Percentiles rank a stretch among this genome's conserved stretches.
phyloP scores from a whole-genome alignment of 2,113 vertebrate species.

The Lepus europaeus region DNA sequence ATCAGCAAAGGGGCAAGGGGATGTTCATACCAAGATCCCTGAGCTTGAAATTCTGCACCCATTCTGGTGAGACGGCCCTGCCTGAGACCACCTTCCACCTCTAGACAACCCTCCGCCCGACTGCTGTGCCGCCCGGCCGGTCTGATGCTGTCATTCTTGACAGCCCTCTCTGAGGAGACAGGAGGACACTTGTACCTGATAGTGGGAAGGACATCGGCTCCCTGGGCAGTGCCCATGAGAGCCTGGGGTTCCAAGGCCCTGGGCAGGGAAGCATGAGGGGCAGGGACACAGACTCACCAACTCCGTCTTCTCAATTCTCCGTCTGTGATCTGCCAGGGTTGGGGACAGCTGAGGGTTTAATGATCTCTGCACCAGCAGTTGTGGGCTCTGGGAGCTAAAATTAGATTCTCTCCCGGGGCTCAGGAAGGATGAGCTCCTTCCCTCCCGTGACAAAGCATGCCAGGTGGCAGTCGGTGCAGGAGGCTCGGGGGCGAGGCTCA shows the following conservation, averaged over 20 bases:
- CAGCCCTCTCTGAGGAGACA: neutral
- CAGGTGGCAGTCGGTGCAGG: constrained; percentile 2
- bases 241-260: neutral
- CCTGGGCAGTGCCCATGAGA: rapidly evolving
- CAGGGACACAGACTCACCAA: rapidly evolving
- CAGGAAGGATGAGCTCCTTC: constrained; percentile 9
- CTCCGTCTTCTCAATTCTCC: neutral
- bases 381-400: constrained; percentile 69
- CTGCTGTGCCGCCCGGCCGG: neutral
- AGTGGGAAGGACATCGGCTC: neutral
- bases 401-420: constrained; percentile 60
- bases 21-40: rapidly evolving
- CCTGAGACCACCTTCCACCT: neutral
- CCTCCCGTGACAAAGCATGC: neutral
- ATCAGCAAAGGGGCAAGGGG: neutral
- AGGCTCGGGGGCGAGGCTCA: neutral
- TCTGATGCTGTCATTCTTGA: neutral
- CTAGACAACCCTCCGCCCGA: neutral
- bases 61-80: neutral
- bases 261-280: neutral
- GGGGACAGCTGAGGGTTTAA: constrained; percentile 25
- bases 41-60: neutral
- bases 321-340: neutral
- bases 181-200: neutral
- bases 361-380: constrained; percentile 47